Base-by-base conservation (phyloP, 2,888 invertebrate species). In the Spialia ferax region DNA sequence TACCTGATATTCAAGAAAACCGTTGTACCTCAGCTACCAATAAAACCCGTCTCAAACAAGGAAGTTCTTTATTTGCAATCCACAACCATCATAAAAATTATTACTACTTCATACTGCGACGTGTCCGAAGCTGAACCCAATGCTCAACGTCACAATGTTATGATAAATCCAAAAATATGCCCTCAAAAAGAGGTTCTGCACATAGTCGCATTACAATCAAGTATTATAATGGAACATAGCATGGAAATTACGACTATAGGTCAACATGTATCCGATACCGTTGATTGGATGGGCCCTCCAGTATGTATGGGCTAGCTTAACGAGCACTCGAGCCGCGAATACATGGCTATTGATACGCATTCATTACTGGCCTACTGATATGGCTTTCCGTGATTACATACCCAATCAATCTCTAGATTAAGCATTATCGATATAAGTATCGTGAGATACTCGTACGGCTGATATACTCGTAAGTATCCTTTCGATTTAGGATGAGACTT, bases 341-440 rank as follows among this genome's bases (percentile, higher is more conserved):
- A 52, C 48, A 22, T 52, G 26, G 65, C 56, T 20, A 64, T 52
- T 57, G 42, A 57, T 57, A 55, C 38, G 50, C 32, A 22, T 29
- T 64, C 55, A 64, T 57, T 57, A 57, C 22, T 63, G 63, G 59
- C 54, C 42, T 65, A 48, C 56, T 26, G 23, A 63, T 65, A 23
- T 63, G 64, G 63, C 60, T 50, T 32, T 13, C 22, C 42, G 32
- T 59, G 38, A 45, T 45, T 45, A 45, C n/a, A 38, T 11, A 32
- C 11, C 11, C 1, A 32, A 32, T 32, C 38, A 48, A 48, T 48
- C 20, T 13, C 10, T 2, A 48, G 18, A 13, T 18, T 5, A 20
- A 48, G 20, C 2, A 7, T 18, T 10, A 48, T 20, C 3, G 20
- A 35, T 35, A 35, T 35, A 13, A 13, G 13, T 35, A 35, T 35